Conservation (phyloP, 2,113 vertebrate genomes). For the Phylloscopus whistleri region DNA sequence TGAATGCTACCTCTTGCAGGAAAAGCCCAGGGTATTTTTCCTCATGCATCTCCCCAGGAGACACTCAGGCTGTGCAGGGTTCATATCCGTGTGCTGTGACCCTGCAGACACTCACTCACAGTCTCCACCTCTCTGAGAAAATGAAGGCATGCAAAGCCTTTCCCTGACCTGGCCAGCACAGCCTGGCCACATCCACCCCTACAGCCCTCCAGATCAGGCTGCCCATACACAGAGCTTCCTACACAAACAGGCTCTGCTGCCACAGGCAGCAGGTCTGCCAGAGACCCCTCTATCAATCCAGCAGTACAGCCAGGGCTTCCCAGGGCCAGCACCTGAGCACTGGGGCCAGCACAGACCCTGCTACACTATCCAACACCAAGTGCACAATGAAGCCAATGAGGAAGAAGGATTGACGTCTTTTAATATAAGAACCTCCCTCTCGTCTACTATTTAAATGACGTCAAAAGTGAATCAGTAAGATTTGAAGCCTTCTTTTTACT, state of each 20-base stretch:
- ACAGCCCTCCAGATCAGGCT: background rate
- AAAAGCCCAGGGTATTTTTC: background rate
- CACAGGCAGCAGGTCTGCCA: background rate
- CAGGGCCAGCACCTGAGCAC: background rate
- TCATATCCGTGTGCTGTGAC: background rate
- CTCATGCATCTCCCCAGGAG: background rate
- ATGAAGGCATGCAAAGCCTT: background rate
- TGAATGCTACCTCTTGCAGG: background rate
- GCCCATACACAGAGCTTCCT: background rate
- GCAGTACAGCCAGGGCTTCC: background rate
- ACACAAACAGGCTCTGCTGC: accelerated
- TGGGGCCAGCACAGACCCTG: background rate
- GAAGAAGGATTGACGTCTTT: background rate
- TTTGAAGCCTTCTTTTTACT: background rate
- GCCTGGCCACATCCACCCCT: background rate
- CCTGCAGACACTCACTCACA: no score
- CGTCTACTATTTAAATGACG: background rate
- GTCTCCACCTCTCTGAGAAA: background rate
- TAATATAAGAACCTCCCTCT: background rate
- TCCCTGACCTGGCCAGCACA: background rate
- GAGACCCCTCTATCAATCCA: background rate
- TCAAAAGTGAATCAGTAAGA: background rate
- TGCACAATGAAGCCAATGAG: background rate
- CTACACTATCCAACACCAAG: background rate
- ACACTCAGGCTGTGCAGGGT: background rate